phyloP scores from a whole-genome alignment of 2,888 invertebrate species.

The Mesorhabditis belari region DNA sequence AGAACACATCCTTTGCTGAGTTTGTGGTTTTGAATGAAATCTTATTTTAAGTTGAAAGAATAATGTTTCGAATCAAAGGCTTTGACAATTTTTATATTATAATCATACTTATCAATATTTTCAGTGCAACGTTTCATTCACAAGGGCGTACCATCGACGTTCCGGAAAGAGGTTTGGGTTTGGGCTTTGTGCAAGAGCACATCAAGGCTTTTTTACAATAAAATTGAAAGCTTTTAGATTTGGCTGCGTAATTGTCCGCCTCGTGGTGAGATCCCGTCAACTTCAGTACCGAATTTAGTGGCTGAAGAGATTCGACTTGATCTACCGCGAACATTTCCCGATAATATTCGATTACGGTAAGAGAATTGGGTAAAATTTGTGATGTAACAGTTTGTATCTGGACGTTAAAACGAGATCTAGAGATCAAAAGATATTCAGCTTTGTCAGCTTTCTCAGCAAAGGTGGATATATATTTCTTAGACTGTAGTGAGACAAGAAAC shows the following conservation, averaged over 20 bases:
- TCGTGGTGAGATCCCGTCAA: slow-evolving; percentile 2
- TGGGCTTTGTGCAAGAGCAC: not conserved
- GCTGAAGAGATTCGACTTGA: slow-evolving; percentile 26
- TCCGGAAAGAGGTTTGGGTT: slow-evolving; percentile 17
- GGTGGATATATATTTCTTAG: not conserved
- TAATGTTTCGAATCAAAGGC: not conserved
- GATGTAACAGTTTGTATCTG: too few species aligned
- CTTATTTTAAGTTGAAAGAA: not conserved
- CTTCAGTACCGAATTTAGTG: slow-evolving; percentile 18
- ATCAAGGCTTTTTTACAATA: too few species aligned
- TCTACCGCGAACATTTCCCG: slow-evolving; percentile 33
- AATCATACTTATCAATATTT: slow-evolving; percentile 4
- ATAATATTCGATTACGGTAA: slow-evolving; percentile 19
- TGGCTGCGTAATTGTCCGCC: slow-evolving; percentile 31
- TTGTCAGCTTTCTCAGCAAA: not conserved
- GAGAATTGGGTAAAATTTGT: slow-evolving; percentile 8
- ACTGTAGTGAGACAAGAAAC: too few species aligned
- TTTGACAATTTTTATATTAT: not conserved
- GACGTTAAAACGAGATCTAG: too few species aligned
- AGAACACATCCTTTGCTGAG: slow-evolving; percentile 14
- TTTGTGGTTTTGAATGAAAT: slow-evolving; percentile 5
- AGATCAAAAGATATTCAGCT: too few species aligned
- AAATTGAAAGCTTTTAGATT: slow-evolving; percentile 5
- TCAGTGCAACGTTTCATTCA: slow-evolving; percentile 33
- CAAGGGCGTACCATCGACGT: slow-evolving; percentile 28